These are phyloP conservation scores for Platycnemis pennipes DNA, from an alignment of 2,888 invertebrate genomes.

Conservation along the genomic window DNA sequence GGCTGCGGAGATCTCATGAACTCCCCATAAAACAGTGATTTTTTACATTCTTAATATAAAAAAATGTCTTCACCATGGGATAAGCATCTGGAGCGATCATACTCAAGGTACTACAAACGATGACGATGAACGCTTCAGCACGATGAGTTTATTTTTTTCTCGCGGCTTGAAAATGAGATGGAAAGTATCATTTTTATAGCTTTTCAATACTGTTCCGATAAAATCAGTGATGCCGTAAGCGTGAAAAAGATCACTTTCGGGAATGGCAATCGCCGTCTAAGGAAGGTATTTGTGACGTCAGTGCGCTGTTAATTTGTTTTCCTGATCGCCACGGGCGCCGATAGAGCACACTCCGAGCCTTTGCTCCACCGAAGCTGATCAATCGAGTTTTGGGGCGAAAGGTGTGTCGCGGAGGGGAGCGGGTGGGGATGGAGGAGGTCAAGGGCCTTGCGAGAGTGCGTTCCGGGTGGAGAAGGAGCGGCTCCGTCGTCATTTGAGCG, in stretches of 20 bases:
- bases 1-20: too few species aligned
- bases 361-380: neutral
- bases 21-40: too few species aligned
- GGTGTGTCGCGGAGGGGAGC: neutral
- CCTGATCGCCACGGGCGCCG: constrained; percentile 22
- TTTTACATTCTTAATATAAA: too few species aligned
- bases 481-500: neutral
- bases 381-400: constrained; percentile 2
- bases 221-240: neutral
- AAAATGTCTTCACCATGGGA: too few species aligned
- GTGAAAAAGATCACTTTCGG: neutral
- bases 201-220: neutral
- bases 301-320: constrained; percentile 20
- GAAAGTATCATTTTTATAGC: neutral
- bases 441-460: neutral
- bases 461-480: neutral
- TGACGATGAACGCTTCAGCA: neutral
- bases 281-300: neutral
- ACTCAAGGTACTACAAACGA: neutral
- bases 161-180: neutral
- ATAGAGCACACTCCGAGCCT: constrained; percentile 18
- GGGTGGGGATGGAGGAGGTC: neutral
- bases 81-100: neutral
- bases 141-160: too few species aligned
- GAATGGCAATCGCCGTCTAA: neutral